phyloP scores from a whole-genome alignment of 92 coral and sea anemone genomes.

The Parazoanthus swiftii region DNA sequence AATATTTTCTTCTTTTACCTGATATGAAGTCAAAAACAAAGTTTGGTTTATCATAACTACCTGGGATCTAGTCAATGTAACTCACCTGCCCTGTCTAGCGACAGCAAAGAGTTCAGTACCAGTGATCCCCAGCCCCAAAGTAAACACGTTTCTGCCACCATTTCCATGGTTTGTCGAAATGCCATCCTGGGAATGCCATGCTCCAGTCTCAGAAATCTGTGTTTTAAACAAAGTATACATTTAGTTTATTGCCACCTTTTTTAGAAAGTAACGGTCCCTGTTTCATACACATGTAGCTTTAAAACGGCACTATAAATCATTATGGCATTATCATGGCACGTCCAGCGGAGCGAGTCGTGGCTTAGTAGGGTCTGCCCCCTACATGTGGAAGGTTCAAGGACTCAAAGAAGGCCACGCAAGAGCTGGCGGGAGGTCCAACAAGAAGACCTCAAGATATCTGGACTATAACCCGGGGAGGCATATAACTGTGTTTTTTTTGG shows the following conservation, averaged over 20 bases:
- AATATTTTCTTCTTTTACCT: no score
- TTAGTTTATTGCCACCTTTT: neutral
- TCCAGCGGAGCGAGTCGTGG: no score
- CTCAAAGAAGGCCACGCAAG: no score
- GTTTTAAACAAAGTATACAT: neutral
- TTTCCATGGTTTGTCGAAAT: constrained; percentile 41
- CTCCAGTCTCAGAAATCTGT: constrained; percentile 31
- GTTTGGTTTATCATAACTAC: neutral
- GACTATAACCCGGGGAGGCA: no score
- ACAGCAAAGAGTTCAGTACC: constrained; percentile 95
- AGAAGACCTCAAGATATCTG: no score
- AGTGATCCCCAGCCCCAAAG: constrained; percentile 89
- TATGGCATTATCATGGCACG: no score
- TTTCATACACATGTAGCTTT: neutral
- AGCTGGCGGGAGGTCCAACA: no score
- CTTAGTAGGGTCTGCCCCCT: no score
- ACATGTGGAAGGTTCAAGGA: no score
- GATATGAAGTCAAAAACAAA: neutral
- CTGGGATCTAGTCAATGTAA: neutral
- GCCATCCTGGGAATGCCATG: constrained; percentile 70
- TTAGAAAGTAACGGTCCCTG: neutral
- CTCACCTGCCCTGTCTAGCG: constrained; percentile 89
- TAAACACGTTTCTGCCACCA: constrained; percentile 83
- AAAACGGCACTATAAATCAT: no score
- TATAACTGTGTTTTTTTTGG: no score